Evolutionary conservation across 2,888 invertebrate genomes (phyloP).

Genomic region (Meiosimyza platycephala): DNA sequence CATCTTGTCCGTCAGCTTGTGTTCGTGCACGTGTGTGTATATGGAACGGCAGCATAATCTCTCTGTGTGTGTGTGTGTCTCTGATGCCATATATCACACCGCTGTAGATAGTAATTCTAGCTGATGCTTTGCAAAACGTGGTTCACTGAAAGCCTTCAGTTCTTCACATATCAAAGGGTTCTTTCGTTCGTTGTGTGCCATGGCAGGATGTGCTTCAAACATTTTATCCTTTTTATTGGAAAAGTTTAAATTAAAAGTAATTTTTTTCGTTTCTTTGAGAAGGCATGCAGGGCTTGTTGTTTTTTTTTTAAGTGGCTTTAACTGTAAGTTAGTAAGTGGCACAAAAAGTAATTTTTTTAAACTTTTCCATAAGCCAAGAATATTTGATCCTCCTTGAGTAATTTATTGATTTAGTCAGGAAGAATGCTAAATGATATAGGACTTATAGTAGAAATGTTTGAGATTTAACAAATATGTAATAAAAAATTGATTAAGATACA

Average conservation of each 20-base stretch:
- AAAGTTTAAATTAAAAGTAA: constrained; percentile 48
- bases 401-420: too few species aligned
- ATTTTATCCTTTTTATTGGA: constrained; percentile 47
- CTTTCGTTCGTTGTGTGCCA: neutral
- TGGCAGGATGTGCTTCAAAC: constrained; percentile 42
- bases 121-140: constrained; percentile 1
- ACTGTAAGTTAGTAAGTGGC: too few species aligned
- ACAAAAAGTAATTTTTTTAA: too few species aligned
- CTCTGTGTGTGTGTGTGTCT: constrained; percentile 35
- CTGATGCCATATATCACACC: constrained; percentile 21
- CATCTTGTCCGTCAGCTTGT: constrained; percentile 8
- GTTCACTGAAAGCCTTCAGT: neutral
- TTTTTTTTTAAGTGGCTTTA: too few species aligned
- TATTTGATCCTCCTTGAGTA: too few species aligned
- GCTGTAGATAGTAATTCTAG: constrained; percentile 19
- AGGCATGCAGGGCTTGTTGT: too few species aligned
- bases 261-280: too few species aligned
- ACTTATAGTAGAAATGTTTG: too few species aligned
- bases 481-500: too few species aligned
- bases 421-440: too few species aligned
- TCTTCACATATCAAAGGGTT: constrained; percentile 3
- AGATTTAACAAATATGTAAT: too few species aligned
- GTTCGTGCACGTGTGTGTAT: constrained; percentile 18
- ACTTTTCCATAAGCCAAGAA: too few species aligned
- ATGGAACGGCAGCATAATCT: constrained; percentile 27